Evolutionary conservation across 2,797 vertebrate genomes (phyloP), one percentile per base, ranked within the genome.

Genomic region (Cyprinodon diabolis): DNA sequence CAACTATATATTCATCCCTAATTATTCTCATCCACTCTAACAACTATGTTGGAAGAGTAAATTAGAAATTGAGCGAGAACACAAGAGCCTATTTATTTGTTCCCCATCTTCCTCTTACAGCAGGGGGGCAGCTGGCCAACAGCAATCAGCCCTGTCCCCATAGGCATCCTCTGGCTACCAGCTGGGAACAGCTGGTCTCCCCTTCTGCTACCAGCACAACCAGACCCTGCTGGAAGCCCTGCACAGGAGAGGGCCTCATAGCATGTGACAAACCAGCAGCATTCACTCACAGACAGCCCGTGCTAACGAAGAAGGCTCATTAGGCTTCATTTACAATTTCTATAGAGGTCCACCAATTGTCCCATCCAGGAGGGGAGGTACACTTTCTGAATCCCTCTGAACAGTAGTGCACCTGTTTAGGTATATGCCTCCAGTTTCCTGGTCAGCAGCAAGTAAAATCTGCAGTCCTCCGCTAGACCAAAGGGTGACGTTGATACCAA

Each of bases 141-240:
- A 93, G 92, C 88, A 91, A 90, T 92, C 92, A 92, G 69, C 80
- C 88, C 88, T 84, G 86, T 92, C 93, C 93, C 92, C 90, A 89
- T 88, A 90, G 93, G 85, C 87, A 80, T 89, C 89, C 75, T 90
- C 88, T 93, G 92, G 92, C 93, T 84, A 84, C 92, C 94, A 95
- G 94, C 94, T 95, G 95, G 89, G 95, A 95, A 94, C 95, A 95
- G 93, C 95, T 96, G 95, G 93, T 92, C 90, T 79, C 80, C 82
- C 88, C 87, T 91, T 88, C 90, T 92, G 89, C 89, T 89, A 84
- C 86, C 87, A 78, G 90, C 83, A 68, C 87, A 90, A 87, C 85
- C 75, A 82, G 75, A 72, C 90, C 72, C 88, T 69, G 90, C 84
- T 91, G 90, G 89, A 90, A 74, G 86, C 79, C 90, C 79, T 71